Conservation (phyloP, 2,888 invertebrate species). For the Spodoptera picta region DNA sequence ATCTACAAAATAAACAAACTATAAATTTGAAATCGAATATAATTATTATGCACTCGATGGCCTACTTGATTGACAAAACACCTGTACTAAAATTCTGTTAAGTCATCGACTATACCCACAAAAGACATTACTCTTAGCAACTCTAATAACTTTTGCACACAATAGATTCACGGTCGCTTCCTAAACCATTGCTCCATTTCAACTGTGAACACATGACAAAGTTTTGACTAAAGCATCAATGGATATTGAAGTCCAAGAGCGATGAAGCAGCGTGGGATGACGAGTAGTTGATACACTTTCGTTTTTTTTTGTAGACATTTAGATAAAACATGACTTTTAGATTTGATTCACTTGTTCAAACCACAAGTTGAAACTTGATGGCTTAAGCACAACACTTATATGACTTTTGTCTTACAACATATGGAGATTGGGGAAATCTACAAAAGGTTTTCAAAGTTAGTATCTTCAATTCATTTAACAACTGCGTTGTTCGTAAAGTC, state of each 20-base stretch:
- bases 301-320: slow-evolving; percentile 39
- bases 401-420: too few species aligned
- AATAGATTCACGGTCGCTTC: slow-evolving; percentile 21
- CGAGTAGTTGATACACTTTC: slow-evolving; percentile 45
- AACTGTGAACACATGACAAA: not conserved
- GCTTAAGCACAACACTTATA: not conserved
- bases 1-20: not conserved
- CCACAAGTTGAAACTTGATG: not conserved
- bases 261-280: slow-evolving; percentile 31
- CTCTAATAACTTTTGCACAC: slow-evolving; percentile 30
- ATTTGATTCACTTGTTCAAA: slow-evolving; percentile 10
- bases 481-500: too few species aligned
- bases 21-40: not conserved
- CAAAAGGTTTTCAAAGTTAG: too few species aligned
- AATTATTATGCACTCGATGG: slow-evolving; percentile 27
- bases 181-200: slow-evolving; percentile 13
- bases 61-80: slow-evolving; percentile 28
- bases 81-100: slow-evolving; percentile 23
- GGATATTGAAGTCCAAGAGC: slow-evolving; percentile 3
- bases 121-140: slow-evolving; percentile 40
- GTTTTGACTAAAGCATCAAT: slow-evolving; percentile 17
- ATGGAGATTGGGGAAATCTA: too few species aligned
- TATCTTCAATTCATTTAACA: too few species aligned
- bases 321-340: slow-evolving; percentile 25
- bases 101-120: slow-evolving; percentile 31